Evolutionary conservation across 2,888 invertebrate genomes (phyloP).

Genomic region (Allacma fusca): DNA sequence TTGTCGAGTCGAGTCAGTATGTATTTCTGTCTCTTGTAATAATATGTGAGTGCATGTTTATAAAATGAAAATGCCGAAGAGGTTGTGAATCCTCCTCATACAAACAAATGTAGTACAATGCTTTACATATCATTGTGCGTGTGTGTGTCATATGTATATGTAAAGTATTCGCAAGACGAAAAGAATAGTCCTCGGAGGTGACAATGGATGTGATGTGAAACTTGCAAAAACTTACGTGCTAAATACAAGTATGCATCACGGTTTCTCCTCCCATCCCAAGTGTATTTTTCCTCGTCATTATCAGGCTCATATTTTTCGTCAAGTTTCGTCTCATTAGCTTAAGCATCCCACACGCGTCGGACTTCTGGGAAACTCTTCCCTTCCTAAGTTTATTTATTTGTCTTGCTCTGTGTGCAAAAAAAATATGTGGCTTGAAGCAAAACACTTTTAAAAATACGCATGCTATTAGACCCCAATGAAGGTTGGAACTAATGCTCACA

Average conservation of each 20-base stretch:
- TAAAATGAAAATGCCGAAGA: no score
- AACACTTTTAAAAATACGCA: no score
- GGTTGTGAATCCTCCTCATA: neutral
- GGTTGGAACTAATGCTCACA: no score
- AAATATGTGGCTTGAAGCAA: no score
- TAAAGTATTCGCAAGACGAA: neutral
- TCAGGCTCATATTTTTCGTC: neutral
- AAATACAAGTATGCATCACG: neutral
- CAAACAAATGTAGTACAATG: neutral
- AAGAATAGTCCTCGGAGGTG: neutral
- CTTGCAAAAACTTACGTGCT: neutral
- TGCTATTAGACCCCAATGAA: no score
- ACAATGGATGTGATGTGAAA: neutral
- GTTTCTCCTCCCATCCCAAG: neutral
- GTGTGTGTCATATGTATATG: neutral
- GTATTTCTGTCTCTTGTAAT: neutral
- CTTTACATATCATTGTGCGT: neutral
- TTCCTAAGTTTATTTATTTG: no score
- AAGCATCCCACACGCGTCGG: neutral
- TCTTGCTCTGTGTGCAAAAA: no score
- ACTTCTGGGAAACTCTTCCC: no score
- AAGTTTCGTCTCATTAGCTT: slow-evolving; percentile 5
- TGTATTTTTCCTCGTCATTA: neutral
- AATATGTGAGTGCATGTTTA: no score
- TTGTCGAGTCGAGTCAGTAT: neutral